Conservation (phyloP, 2,797 vertebrate species). For the Delichon dasypus region DNA sequence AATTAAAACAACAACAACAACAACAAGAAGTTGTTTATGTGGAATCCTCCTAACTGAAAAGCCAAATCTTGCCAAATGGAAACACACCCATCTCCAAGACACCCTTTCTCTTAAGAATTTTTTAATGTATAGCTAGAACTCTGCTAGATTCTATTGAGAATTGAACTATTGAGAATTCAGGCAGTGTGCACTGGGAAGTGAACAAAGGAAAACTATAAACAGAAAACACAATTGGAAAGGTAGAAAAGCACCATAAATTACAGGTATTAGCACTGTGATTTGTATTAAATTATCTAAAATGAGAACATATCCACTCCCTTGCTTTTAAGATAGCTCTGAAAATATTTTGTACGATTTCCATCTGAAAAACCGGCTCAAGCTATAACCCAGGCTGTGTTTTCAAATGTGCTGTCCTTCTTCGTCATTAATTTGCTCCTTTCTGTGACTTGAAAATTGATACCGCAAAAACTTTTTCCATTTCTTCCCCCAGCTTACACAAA, state of each 20-base stretch:
- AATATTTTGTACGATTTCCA: neutral
- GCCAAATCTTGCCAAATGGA: neutral
- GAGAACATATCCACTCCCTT: neutral
- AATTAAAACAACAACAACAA: neutral
- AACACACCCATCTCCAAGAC: neutral
- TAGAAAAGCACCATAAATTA: conserved; percentile 5
- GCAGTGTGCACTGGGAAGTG: neutral
- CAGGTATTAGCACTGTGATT: neutral
- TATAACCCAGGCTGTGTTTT: neutral
- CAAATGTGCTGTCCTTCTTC: neutral
- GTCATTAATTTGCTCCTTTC: neutral
- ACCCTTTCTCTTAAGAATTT: neutral
- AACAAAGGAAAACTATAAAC: neutral
- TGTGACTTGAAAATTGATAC: neutral
- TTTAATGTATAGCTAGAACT: neutral
- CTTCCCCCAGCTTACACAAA: neutral
- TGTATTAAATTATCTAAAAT: neutral
- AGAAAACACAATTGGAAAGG: neutral
- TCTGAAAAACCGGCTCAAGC: neutral
- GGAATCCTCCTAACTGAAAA: neutral
- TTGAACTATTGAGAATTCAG: neutral
- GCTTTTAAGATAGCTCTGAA: neutral
- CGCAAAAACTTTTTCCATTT: neutral
- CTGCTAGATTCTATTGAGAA: neutral
- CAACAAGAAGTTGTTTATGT: neutral